phyloP scores from a whole-genome alignment of 2,113 vertebrate genomes.

The Rhabdornis inornatus region DNA sequence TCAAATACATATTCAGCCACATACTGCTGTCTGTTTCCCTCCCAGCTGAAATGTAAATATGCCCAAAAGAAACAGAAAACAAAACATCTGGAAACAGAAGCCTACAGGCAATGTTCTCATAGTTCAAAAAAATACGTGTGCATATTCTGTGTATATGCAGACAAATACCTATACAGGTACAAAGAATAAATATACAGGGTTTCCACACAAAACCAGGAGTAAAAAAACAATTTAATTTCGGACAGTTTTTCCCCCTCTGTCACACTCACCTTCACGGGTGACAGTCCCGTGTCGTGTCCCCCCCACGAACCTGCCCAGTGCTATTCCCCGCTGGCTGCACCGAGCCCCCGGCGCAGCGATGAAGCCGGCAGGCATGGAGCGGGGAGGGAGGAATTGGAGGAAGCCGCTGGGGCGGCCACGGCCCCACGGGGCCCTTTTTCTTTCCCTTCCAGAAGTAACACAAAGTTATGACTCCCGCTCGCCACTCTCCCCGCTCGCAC shows the following conservation, averaged over 20 bases:
- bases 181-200: accelerated
- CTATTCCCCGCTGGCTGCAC: neutral
- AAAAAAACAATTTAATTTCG: neutral
- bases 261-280: neutral
- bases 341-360: neutral
- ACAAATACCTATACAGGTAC: accelerated
- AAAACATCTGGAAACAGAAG: conserved; percentile 10
- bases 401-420: neutral
- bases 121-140: neutral
- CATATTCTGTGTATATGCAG: accelerated
- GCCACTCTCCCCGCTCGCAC: neutral
- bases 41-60: neutral
- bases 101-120: neutral
- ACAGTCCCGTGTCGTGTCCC: neutral
- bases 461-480: conserved; percentile 8
- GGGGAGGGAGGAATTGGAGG: neutral
- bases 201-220: neutral
- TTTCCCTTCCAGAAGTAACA: neutral
- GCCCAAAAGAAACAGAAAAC: neutral
- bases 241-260: neutral
- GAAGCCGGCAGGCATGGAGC: too few relatives aligned
- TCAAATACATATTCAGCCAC: neutral
- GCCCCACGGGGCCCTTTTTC: neutral
- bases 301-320: neutral
- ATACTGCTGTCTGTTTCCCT: neutral